Percentiles rank a stretch among this genome's conserved stretches.
phyloP scores from a whole-genome alignment of 2,797 vertebrate species.

The Hybognathus amarus region DNA sequence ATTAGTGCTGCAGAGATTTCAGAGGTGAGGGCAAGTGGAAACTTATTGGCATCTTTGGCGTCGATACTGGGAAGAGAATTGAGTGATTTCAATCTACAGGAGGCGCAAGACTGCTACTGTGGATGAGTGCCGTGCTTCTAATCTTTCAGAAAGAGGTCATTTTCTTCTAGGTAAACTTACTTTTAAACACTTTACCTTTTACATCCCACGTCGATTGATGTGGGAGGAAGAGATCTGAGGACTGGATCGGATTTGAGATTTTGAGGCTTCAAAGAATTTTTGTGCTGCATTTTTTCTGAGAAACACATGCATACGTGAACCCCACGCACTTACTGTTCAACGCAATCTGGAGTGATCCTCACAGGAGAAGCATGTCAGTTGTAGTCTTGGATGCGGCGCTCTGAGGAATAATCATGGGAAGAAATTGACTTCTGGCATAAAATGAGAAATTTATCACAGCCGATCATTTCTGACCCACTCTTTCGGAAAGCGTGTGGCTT shows the following conservation, averaged over 20 bases:
- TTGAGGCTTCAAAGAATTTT: not conserved
- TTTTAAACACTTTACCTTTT: constrained; percentile 27
- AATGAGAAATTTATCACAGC: constrained; percentile 42
- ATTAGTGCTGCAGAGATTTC: constrained; percentile 27
- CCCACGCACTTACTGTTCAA: not conserved
- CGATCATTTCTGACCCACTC: constrained; percentile 23
- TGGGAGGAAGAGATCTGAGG: not conserved
- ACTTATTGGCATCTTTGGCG: constrained; percentile 30
- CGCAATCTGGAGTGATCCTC: not conserved
- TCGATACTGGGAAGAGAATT: constrained; percentile 10
- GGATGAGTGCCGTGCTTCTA: not conserved
- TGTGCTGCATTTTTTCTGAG: constrained; percentile 24
- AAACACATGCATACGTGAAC: constrained; percentile 5
- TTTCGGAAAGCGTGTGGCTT: constrained; percentile 7
- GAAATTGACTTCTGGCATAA: constrained; percentile 37
- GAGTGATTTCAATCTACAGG: constrained; percentile 18
- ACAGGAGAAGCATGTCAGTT: constrained; percentile 3
- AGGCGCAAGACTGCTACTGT: not conserved
- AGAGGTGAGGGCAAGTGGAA: constrained; percentile 15
- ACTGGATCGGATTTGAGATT: constrained; percentile 28
- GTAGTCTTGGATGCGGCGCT: not conserved
- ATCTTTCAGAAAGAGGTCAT: constrained; percentile 33
- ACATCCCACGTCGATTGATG: not conserved
- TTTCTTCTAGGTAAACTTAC: constrained; percentile 19
- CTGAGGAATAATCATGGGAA: constrained; percentile 20